Evolutionary conservation across 2,113 vertebrate species (phyloP).

Genomic region (Fulmarus glacialis): DNA sequence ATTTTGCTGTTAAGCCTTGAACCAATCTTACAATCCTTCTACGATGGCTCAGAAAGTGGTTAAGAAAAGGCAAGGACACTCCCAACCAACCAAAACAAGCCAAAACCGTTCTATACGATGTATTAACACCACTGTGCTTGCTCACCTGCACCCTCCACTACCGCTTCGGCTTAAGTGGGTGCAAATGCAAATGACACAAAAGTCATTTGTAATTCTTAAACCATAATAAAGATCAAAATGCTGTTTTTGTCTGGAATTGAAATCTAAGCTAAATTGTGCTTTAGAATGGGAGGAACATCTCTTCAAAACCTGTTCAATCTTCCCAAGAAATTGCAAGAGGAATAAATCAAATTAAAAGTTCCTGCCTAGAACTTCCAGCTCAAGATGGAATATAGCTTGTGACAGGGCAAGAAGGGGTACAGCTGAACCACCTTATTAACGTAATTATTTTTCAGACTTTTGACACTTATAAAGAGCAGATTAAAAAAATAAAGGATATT

Average conservation of each 20-base stretch:
- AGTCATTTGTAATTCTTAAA: neutral
- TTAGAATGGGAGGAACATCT: neutral
- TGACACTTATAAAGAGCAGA: neutral
- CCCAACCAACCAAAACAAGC: neutral
- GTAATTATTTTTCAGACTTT: neutral
- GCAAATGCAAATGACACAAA: neutral
- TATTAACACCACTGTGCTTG: neutral
- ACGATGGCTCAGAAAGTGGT: neutral
- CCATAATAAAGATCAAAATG: neutral
- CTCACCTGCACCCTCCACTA: neutral
- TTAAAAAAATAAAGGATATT: neutral
- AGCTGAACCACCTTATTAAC: neutral
- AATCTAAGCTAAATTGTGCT: neutral
- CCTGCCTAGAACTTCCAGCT: neutral
- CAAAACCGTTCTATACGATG: neutral
- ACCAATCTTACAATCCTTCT: neutral
- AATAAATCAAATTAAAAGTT: neutral
- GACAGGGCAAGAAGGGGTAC: neutral
- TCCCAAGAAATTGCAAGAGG: neutral
- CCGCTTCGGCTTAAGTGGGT: neutral
- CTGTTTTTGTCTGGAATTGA: neutral
- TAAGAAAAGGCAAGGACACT: neutral
- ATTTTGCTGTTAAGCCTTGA: neutral
- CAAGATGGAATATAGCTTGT: neutral
- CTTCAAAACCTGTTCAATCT: neutral